Conservation (phyloP, 2,113 vertebrate species). For the Cryptoleucopteryx plumbea region DNA sequence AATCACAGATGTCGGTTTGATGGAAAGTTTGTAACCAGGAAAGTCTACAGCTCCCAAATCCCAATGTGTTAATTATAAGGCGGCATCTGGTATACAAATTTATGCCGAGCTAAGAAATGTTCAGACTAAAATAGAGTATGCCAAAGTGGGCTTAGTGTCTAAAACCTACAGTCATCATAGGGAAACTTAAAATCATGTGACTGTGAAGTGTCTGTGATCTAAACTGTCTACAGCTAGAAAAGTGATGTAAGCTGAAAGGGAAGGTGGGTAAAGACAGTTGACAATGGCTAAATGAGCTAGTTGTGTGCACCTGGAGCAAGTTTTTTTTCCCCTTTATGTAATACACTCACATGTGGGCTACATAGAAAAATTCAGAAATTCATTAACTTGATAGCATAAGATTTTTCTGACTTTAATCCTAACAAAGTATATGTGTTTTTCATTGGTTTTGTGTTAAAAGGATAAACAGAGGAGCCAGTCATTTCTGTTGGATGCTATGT, state of each 20-base stretch:
- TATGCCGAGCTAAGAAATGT: constrained; percentile 76
- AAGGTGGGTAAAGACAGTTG: not conserved
- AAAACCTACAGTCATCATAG: constrained; percentile 33
- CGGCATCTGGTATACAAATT: constrained; percentile 80
- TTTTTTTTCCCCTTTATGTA: not conserved
- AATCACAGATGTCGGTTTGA: constrained; percentile 80
- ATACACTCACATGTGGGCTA: not conserved
- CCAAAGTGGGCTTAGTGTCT: constrained; percentile 53
- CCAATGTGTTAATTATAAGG: constrained; percentile 77
- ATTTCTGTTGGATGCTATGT: not conserved
- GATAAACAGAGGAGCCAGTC: not conserved
- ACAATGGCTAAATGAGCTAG: not conserved
- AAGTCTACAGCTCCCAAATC: constrained; percentile 76
- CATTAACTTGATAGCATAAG: not conserved
- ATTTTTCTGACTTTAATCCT: not conserved
- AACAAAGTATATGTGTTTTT: not conserved
- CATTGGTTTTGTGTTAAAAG: not conserved
- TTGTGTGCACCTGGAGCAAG: not conserved
- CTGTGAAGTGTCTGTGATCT: not conserved
- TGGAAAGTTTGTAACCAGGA: constrained; percentile 77
- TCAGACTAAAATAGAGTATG: constrained; percentile 70
- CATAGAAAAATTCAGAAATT: not conserved
- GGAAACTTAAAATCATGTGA: constrained; percentile 57
- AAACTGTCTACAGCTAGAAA: constrained; percentile 26
- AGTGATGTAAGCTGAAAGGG: not conserved